Conservation (phyloP, 2,797 vertebrate species). For the Lepilemur septentrionalis region DNA sequence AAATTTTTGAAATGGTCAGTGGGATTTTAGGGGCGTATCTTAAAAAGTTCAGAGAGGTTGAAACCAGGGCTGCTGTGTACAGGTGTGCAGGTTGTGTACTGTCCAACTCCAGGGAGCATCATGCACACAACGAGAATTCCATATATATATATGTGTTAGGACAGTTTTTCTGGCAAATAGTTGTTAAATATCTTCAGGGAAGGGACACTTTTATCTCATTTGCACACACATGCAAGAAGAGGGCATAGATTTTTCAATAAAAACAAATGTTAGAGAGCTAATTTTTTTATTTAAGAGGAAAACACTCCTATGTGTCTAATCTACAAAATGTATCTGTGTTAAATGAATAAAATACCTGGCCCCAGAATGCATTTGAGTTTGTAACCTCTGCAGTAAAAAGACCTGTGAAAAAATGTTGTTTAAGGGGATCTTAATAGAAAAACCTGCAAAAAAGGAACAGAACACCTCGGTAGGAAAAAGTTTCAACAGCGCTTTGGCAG, state of each 20-base stretch:
- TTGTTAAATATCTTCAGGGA: background rate
- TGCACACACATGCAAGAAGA: background rate
- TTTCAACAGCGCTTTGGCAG: background rate
- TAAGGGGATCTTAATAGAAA: background rate
- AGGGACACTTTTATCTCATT: background rate
- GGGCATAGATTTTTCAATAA: background rate
- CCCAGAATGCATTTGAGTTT: fast-evolving
- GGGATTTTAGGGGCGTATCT: background rate
- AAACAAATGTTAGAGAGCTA: background rate
- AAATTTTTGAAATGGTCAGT: background rate
- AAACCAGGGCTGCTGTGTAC: background rate
- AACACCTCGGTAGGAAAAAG: background rate
- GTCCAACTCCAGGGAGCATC: background rate
- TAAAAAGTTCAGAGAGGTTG: background rate
- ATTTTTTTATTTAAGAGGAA: background rate
- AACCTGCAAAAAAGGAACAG: background rate
- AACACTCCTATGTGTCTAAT: background rate
- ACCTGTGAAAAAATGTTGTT: background rate
- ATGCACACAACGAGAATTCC: fast-evolving
- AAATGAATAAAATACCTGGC: background rate
- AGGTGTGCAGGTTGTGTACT: background rate
- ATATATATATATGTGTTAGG: background rate
- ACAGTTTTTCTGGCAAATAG: background rate
- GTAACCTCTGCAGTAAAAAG: background rate
- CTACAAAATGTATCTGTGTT: background rate